Conservation (phyloP, 1,140 invertebrate genomes). For the Elymnias hypermnestra region DNA sequence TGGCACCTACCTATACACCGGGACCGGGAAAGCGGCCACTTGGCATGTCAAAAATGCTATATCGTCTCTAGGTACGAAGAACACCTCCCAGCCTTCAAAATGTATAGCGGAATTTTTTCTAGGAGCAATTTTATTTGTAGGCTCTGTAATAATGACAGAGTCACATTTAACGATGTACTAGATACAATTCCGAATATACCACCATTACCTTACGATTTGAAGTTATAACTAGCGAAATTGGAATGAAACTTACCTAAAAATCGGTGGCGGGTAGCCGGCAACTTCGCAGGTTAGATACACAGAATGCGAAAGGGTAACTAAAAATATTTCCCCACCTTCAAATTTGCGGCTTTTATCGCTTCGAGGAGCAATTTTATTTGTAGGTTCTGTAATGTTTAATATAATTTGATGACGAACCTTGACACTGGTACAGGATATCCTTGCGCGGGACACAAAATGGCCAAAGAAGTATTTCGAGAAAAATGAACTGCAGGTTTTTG, state of each 20-base stretch:
- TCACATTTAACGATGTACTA: background rate
- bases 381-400: constrained; percentile 53
- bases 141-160: constrained; percentile 76
- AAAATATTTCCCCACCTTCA: constrained; percentile 80
- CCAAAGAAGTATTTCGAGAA: constrained; percentile 64
- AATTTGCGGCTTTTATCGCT: constrained; percentile 77
- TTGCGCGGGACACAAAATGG: constrained; percentile 81
- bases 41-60: constrained; percentile 81
- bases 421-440: constrained; percentile 82
- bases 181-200: background rate
- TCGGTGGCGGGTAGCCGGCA: constrained; percentile 80
- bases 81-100: constrained; percentile 81
- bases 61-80: constrained; percentile 77
- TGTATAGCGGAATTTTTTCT: constrained; percentile 80
- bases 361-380: constrained; percentile 75
- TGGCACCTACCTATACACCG: constrained; percentile 79
- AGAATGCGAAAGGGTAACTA: constrained; percentile 74
- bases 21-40: constrained; percentile 81
- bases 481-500: constrained; percentile 62
- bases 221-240: constrained; percentile 2
- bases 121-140: constrained; percentile 81
- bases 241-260: constrained; percentile 78
- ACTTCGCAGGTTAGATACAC: constrained; percentile 80
- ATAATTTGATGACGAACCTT: constrained; percentile 77
- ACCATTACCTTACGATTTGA: background rate